Percentiles rank a stretch among this genome's conserved stretches.
These are phyloP conservation scores for Sarotherodon lohbergeri DNA, from an alignment of 2,113 vertebrate genomes.

Conservation along the genomic window DNA sequence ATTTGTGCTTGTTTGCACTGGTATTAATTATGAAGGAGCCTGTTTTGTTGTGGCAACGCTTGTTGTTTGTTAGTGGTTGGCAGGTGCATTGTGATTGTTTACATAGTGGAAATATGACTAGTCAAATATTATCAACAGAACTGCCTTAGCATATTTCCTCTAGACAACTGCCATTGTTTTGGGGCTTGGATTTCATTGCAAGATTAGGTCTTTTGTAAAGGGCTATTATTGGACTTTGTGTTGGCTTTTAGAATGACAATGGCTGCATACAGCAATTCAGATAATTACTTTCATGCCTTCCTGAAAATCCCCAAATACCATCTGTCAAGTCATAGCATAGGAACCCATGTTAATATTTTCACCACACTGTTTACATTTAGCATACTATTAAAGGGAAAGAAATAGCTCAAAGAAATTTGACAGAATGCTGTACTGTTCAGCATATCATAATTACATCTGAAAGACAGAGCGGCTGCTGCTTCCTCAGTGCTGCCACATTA, in stretches of 20 bases:
- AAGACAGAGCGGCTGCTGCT: not conserved
- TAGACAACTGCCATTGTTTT: not conserved
- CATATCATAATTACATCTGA: constrained; percentile 35
- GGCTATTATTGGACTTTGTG: not conserved
- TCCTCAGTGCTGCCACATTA: not conserved
- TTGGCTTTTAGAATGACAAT: not conserved
- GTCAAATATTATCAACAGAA: not conserved
- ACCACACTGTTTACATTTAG: not conserved
- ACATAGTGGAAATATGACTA: not conserved
- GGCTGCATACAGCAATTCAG: not conserved
- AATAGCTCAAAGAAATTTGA: not conserved
- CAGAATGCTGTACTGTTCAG: not conserved
- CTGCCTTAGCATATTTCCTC: not conserved
- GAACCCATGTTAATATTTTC: not conserved
- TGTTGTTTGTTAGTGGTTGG: not conserved
- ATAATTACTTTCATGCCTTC: not conserved
- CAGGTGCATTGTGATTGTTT: constrained; percentile 23
- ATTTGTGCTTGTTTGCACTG: constrained; percentile 1
- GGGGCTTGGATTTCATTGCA: not conserved
- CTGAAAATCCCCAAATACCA: not conserved
- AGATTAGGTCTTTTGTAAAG: not conserved
- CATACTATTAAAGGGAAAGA: not conserved
- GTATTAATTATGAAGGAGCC: not conserved
- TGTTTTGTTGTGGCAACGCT: not conserved
- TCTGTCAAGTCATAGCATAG: not conserved